These are phyloP conservation scores for Halictus ligatus DNA, from an alignment of 2,888 invertebrate genomes.

Conservation along the genomic window DNA sequence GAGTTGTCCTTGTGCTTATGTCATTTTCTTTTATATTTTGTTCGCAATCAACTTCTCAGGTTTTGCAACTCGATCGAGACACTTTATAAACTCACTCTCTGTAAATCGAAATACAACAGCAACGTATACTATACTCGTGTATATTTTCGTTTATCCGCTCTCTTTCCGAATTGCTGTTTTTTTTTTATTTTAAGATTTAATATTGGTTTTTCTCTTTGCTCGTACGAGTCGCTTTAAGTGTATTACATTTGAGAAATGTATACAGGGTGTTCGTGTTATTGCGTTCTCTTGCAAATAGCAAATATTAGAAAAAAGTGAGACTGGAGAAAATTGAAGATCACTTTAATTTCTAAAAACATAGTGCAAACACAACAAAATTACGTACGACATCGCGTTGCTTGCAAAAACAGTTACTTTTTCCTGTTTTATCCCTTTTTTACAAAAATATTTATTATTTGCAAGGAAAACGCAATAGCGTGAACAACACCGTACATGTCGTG, in stretches of 20 bases:
- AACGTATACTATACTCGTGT: constrained; percentile 14
- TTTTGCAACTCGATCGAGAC: not conserved
- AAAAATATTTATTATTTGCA: not conserved
- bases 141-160: constrained; percentile 18
- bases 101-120: constrained; percentile 16
- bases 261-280: not conserved
- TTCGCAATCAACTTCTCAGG: not conserved
- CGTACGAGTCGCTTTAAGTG: not conserved
- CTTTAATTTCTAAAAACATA: no score
- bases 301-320: not conserved
- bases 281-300: not conserved
- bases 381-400: no score
- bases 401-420: no score
- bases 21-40: constrained; percentile 34
- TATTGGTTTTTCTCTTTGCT: not conserved
- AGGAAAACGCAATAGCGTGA: not conserved
- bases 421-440: no score
- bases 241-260: constrained; percentile 19
- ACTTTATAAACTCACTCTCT: not conserved
- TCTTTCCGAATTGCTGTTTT: not conserved
- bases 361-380: no score
- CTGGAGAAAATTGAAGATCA: not conserved
- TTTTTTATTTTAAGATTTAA: constrained; percentile 4
- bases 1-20: constrained; percentile 72
- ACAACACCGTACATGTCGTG: not conserved